These are phyloP conservation scores for Pogona vitticeps DNA, from an alignment of 2,113 vertebrate species.

Conservation along the genomic window DNA sequence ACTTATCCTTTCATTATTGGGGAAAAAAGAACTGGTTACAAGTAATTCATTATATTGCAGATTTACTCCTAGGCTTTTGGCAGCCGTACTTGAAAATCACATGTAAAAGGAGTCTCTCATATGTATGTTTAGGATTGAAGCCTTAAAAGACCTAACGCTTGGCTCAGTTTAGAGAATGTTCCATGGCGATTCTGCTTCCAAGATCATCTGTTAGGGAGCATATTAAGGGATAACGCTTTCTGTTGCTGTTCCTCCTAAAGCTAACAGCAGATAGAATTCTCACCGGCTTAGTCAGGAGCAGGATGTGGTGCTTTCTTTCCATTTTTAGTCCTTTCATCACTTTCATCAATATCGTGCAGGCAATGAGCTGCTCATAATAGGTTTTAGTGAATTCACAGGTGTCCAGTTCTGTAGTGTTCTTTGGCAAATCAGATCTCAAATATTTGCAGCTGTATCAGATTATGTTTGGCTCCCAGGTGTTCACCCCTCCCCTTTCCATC, in stretches of 20 bases:
- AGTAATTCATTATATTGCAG: neutral
- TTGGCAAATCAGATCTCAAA: conserved; percentile 21
- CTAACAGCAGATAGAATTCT: conserved; percentile 18
- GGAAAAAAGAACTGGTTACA: neutral
- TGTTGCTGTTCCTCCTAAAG: neutral
- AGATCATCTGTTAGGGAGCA: neutral
- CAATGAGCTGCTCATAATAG: neutral
- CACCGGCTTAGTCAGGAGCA: neutral
- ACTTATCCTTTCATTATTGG: neutral
- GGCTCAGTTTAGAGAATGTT: conserved; percentile 9
- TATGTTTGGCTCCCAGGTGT: conserved; percentile 10
- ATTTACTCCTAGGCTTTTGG: neutral
- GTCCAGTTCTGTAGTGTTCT: neutral
- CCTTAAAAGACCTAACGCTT: neutral
- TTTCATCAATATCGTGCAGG: neutral
- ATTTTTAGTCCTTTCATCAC: conserved; percentile 6
- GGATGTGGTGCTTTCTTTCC: conserved; percentile 11
- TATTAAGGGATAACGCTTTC: neutral
- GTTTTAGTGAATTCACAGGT: conserved; percentile 26
- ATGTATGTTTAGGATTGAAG: neutral
- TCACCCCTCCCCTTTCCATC: neutral
- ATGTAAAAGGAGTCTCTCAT: neutral
- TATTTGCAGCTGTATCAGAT: conserved; percentile 25
- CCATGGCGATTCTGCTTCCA: neutral
- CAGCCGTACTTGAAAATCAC: neutral